phyloP scores from a whole-genome alignment of 2,888 invertebrate genomes.

The Polietes domitor region DNA sequence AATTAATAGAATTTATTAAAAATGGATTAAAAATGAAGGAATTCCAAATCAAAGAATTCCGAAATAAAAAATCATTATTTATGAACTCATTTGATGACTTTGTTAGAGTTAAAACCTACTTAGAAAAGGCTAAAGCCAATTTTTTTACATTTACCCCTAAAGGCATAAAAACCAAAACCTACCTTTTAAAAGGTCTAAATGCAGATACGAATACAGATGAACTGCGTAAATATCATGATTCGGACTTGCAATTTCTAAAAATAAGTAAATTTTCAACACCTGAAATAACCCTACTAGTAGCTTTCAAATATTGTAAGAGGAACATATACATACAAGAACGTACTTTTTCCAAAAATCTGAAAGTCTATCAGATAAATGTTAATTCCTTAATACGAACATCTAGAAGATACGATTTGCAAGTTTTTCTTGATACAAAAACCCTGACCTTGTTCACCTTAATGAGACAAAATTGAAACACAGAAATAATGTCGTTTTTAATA shows the following conservation, averaged over 20 bases:
- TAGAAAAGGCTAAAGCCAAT: slow-evolving; percentile 27
- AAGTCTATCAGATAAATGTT: background rate
- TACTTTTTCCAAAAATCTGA: background rate
- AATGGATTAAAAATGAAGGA: too few species aligned
- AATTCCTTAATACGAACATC: background rate
- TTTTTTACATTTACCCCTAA: slow-evolving; percentile 25
- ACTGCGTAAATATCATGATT: background rate
- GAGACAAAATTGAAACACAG: background rate
- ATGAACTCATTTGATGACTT: slow-evolving; percentile 9
- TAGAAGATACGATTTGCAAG: background rate
- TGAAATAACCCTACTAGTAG: too few species aligned
- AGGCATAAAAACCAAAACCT: slow-evolving; percentile 6
- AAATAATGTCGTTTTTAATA: background rate
- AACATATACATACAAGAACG: too few species aligned
- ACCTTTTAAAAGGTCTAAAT: slow-evolving; percentile 14
- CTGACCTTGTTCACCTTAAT: background rate
- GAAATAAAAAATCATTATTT: background rate
- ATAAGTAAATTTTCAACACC: background rate
- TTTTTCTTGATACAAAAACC: background rate
- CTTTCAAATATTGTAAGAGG: too few species aligned
- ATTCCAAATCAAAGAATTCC: too few species aligned
- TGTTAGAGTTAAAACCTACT: slow-evolving; percentile 5
- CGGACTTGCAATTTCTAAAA: background rate
- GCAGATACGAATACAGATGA: slow-evolving; percentile 1
- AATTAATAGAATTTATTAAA: too few species aligned